Conservation (phyloP, 2,888 invertebrate genomes). For the Odontothrips loti region DNA sequence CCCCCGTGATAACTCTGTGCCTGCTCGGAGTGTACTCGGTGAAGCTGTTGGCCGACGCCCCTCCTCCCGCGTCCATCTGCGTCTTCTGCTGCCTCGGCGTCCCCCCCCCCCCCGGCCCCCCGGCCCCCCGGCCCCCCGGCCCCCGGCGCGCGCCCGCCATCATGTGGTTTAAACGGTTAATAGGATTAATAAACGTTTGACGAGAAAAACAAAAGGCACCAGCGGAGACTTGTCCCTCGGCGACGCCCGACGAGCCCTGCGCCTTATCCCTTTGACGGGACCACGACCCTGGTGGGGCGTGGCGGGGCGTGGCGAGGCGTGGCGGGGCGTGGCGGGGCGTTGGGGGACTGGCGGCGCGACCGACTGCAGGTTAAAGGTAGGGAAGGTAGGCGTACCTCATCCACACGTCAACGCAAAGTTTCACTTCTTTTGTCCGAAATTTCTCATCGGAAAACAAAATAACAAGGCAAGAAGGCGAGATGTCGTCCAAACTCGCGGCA, state of each 20-base stretch:
- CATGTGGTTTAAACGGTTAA: conserved; percentile 25
- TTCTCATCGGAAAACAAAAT: no score
- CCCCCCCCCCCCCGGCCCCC: background rate
- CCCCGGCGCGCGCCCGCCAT: background rate
- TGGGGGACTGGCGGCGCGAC: no score
- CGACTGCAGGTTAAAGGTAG: no score
- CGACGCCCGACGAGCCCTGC: background rate
- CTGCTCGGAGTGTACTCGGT: no score
- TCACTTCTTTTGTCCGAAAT: no score
- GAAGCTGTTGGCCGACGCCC: no score
- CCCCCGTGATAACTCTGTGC: no score
- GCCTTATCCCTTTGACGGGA: background rate
- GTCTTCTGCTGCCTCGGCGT: background rate
- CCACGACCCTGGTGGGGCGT: background rate
- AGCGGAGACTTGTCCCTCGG: background rate
- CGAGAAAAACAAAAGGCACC: conserved; percentile 19
- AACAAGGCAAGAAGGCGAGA: no score
- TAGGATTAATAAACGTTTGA: conserved; percentile 13
- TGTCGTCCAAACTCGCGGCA: no score
- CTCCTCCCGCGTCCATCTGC: no score
- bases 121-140: background rate
- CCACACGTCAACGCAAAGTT: no score
- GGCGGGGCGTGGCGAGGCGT: background rate
- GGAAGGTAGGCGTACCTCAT: no score
- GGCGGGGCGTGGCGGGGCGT: background rate